These are phyloP conservation scores for Heliconius melpomene DNA, from an alignment of 1,140 invertebrate species.

Conservation along the genomic window DNA sequence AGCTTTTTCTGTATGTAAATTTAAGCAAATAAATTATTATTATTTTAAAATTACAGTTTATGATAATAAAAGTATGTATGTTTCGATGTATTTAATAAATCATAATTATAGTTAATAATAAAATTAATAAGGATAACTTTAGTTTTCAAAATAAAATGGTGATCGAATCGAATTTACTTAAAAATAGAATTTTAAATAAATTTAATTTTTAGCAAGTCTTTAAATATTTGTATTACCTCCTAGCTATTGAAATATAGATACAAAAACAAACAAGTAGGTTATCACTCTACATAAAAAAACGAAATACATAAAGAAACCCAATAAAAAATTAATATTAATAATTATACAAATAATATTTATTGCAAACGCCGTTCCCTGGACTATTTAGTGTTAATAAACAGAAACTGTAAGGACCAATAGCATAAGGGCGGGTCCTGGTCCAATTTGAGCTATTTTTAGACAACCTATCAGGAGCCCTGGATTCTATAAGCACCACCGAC, in stretches of 20 bases:
- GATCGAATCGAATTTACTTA: no score
- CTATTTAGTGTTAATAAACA: slow-evolving; percentile 2
- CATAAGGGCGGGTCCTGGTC: neutral
- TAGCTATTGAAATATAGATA: no score
- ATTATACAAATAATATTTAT: neutral
- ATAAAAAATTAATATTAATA: neutral
- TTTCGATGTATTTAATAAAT: no score
- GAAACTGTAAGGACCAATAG: slow-evolving; percentile 13
- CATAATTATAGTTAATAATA: no score
- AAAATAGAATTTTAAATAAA: no score
- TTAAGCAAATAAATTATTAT: neutral
- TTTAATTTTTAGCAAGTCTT: no score
- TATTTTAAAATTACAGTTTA: neutral
- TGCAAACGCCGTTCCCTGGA: neutral
- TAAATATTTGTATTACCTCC: no score
- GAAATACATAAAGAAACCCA: neutral
- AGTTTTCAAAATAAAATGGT: no score
- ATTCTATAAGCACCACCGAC: neutral
- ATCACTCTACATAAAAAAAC: no score
- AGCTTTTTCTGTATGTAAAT: neutral
- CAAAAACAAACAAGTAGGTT: neutral
- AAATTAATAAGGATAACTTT: no score
- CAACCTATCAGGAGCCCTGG: slow-evolving; percentile 10
- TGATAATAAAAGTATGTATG: no score
- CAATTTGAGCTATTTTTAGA: slow-evolving; percentile 21